Percentiles rank a stretch among this genome's conserved stretches.
Conservation (phyloP, 2,888 invertebrate species). For the Spisula subtruncata region DNA sequence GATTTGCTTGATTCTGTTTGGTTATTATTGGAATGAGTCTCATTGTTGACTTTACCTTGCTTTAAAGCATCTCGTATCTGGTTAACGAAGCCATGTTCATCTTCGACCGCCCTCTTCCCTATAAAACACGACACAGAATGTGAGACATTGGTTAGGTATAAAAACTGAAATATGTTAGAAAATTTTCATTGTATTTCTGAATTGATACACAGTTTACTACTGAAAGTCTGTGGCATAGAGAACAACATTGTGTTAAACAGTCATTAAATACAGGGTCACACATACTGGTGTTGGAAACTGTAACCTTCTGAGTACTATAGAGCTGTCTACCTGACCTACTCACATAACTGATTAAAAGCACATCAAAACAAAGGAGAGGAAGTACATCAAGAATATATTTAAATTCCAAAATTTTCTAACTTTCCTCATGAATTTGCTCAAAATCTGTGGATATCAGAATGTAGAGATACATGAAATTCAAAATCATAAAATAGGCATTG, state of each 20-base stretch:
- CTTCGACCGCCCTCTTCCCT: slow-evolving; percentile 49
- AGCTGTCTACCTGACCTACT: not conserved
- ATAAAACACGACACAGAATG: not conserved
- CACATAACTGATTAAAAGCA: not conserved
- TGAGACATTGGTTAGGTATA: too few species aligned
- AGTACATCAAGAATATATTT: too few species aligned
- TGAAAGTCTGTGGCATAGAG: not conserved
- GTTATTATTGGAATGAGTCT: not conserved
- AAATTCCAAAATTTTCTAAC: too few species aligned
- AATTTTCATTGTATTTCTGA: too few species aligned
- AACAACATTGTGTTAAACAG: not conserved
- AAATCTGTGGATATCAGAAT: too few species aligned
- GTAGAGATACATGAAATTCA: too few species aligned
- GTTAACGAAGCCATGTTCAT: slow-evolving; percentile 43
- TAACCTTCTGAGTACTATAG: not conserved
- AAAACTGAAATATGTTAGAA: too few species aligned
- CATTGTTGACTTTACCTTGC: not conserved
- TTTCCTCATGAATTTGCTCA: too few species aligned
- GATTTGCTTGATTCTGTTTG: slow-evolving; percentile 12
- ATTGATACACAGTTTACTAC: not conserved
- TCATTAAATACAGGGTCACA: not conserved
- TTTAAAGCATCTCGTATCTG: slow-evolving; percentile 40
- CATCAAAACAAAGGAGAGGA: too few species aligned
- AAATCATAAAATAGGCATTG: too few species aligned
- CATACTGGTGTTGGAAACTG: too few species aligned